Evolutionary conservation across 2,888 invertebrate species (phyloP).

Genomic region (Eurytoma adleriae): DNA sequence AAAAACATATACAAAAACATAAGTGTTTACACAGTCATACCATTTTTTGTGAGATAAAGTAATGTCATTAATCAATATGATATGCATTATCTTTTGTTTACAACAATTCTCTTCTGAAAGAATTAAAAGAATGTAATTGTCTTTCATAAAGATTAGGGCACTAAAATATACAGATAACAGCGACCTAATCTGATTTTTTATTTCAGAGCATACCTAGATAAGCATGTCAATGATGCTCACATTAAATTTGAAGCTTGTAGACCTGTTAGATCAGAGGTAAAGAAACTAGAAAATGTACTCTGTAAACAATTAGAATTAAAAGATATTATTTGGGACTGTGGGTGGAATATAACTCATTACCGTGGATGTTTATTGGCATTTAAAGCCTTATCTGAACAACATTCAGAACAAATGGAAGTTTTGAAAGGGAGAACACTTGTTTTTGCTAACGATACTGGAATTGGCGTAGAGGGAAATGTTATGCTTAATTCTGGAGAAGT

Average conservation of each 20-base stretch:
- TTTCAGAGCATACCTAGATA: slow-evolving; percentile 84
- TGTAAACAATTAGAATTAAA: slow-evolving; percentile 79
- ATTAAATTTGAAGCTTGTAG: slow-evolving; percentile 81
- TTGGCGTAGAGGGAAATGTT: slow-evolving; percentile 92
- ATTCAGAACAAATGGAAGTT: slow-evolving; percentile 83
- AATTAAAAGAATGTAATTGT: not conserved
- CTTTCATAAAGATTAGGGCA: not conserved
- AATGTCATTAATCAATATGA: too few species aligned
- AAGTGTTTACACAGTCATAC: too few species aligned
- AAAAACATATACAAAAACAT: not conserved
- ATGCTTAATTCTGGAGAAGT: slow-evolving; percentile 96
- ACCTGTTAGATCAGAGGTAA: slow-evolving; percentile 86
- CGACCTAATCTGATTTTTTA: slow-evolving; percentile 37
- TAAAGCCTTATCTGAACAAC: slow-evolving; percentile 85
- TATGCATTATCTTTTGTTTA: too few species aligned
- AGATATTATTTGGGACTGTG: slow-evolving; percentile 87
- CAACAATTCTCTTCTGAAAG: too few species aligned
- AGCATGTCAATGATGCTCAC: slow-evolving; percentile 83
- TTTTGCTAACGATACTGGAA: slow-evolving; percentile 93
- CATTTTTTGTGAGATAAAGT: too few species aligned
- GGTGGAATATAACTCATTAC: slow-evolving; percentile 93
- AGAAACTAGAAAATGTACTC: slow-evolving; percentile 80
- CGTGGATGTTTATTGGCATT: slow-evolving; percentile 93
- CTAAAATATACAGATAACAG: too few species aligned
- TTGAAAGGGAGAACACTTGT: slow-evolving; percentile 87